Conservation (phyloP, 2,888 invertebrate species). For the Drosophila trichaetosa region DNA sequence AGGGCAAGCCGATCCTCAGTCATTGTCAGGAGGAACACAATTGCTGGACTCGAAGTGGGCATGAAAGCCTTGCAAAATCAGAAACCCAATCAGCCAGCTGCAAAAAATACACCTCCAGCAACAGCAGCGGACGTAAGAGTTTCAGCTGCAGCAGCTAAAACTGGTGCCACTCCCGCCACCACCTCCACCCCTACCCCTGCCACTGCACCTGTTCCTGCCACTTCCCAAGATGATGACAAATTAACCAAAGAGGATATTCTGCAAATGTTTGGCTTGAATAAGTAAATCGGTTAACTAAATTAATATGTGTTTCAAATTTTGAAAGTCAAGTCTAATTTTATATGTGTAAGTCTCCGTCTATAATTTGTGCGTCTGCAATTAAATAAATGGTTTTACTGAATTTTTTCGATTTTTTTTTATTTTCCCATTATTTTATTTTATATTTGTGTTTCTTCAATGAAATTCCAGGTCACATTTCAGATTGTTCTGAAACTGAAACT, state of each 20-base stretch:
- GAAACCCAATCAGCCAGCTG: not conserved
- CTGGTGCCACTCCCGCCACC: not conserved
- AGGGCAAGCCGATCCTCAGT: not conserved
- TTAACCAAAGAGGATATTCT: constrained; percentile 67
- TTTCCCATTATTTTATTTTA: too few relatives aligned
- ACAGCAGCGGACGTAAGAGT: not conserved
- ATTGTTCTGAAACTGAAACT: not conserved
- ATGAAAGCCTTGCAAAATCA: not conserved
- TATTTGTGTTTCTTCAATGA: not conserved
- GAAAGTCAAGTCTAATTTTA: not conserved
- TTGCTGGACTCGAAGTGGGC: not conserved
- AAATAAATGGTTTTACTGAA: too few relatives aligned
- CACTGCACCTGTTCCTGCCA: not conserved
- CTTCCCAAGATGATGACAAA: constrained; percentile 21
- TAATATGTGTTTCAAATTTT: not conserved
- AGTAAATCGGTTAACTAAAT: constrained; percentile 3
- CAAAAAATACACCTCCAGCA: not conserved
- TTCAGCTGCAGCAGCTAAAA: not conserved
- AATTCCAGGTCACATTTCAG: not conserved
- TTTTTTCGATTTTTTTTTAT: too few relatives aligned
- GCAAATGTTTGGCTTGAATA: constrained; percentile 55
- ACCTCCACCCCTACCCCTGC: not conserved
- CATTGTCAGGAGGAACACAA: constrained; percentile 10
- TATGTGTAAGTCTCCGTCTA: not conserved
- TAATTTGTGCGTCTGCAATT: too few relatives aligned